These are phyloP conservation scores for Synanthedon andrenaeformis DNA, from an alignment of 2,888 invertebrate genomes.

Conservation along the genomic window DNA sequence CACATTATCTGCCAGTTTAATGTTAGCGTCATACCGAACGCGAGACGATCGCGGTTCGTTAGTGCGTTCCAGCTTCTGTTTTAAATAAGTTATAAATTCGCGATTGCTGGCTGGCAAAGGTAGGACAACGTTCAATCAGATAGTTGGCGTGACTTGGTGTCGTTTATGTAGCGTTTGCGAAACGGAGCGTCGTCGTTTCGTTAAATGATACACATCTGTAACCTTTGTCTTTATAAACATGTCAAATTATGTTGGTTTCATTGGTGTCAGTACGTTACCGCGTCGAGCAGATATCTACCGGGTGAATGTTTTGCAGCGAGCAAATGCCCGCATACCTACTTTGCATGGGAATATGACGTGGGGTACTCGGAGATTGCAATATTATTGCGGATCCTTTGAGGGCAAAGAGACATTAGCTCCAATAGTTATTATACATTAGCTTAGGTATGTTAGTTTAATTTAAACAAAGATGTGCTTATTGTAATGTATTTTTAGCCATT, in stretches of 20 bases:
- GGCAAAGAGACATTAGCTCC: not conserved
- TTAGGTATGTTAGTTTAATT: not conserved
- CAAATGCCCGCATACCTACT: conserved; percentile 43
- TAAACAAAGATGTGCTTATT: too few relatives aligned
- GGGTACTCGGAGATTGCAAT: not conserved
- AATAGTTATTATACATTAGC: too few relatives aligned
- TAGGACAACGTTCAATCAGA: conserved; percentile 53
- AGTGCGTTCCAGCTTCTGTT: conserved; percentile 57
- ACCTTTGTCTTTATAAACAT: conserved; percentile 67
- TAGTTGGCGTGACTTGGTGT: conserved; percentile 68
- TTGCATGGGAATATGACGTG: conserved; percentile 4
- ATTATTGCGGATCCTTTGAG: not conserved
- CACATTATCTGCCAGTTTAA: conserved; percentile 49
- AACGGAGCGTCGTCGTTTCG: conserved; percentile 57
- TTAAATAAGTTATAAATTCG: conserved; percentile 66
- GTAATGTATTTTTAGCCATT: too few relatives aligned
- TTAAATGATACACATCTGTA: conserved; percentile 65
- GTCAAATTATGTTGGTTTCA: conserved; percentile 30
- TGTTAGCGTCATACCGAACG: conserved; percentile 56
- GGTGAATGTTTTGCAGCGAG: conserved; percentile 28
- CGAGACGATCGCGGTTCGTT: conserved; percentile 58
- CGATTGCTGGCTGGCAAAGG: conserved; percentile 50
- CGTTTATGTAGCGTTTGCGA: conserved; percentile 56
- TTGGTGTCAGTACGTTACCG: not conserved
- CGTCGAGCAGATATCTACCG: conserved; percentile 10